Evolutionary conservation across 2,888 invertebrate species (phyloP).

Genomic region (Biston betularia): DNA sequence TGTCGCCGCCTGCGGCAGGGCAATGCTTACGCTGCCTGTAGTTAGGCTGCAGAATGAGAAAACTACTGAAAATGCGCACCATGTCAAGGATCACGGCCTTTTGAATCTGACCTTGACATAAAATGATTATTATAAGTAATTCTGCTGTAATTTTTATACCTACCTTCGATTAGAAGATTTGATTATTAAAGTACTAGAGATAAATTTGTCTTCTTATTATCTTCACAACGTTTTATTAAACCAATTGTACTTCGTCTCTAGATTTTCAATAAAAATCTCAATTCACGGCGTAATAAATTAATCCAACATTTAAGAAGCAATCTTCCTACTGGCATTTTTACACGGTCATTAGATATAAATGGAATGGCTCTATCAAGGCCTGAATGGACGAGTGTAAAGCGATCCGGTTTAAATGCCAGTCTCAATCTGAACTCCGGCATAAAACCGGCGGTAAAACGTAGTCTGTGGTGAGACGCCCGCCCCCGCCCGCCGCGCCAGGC

Average conservation of each 20-base stretch:
- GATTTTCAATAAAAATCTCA: conserved; percentile 27
- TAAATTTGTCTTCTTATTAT: background rate
- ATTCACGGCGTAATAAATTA: conserved; percentile 41
- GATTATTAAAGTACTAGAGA: no score
- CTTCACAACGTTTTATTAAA: background rate
- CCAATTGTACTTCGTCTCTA: conserved; percentile 7
- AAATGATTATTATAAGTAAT: no score
- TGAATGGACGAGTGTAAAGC: conserved; percentile 75
- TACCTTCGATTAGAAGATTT: no score
- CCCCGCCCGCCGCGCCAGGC: conserved; percentile 4
- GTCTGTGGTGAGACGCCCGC: conserved; percentile 55
- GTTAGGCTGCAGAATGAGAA: no score
- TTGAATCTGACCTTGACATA: no score
- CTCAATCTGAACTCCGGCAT: conserved; percentile 78
- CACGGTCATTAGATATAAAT: conserved; percentile 77
- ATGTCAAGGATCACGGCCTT: no score
- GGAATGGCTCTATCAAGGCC: conserved; percentile 73
- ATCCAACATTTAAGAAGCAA: conserved; percentile 39
- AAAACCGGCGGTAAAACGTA: conserved; percentile 74
- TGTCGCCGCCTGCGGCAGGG: no score
- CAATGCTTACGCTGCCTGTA: no score
- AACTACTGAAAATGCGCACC: no score
- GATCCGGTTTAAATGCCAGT: conserved; percentile 70
- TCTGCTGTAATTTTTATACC: no score
- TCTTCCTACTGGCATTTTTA: conserved; percentile 63